A percentile compares a stretch with the other conserved stretches of the same genome.
These are phyloP conservation scores for Pasiphila rectangulata DNA, from an alignment of 2,888 invertebrate genomes.

Conservation along the genomic window DNA sequence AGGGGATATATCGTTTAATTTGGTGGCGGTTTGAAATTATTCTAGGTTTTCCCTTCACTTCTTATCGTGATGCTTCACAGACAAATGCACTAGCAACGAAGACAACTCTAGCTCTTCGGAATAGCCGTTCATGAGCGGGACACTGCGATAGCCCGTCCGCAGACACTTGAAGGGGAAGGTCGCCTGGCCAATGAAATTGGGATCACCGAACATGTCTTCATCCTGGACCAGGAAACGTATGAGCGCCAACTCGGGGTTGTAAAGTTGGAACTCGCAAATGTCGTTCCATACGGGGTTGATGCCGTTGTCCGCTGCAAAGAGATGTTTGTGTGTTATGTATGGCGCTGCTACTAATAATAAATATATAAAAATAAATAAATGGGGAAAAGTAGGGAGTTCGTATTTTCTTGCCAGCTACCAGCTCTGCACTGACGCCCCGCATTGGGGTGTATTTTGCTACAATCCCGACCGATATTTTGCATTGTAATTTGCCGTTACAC, in stretches of 20 bases:
- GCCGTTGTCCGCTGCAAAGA: slow-evolving; percentile 96
- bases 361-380: too few species aligned
- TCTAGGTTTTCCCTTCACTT: too few species aligned
- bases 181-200: slow-evolving; percentile 97
- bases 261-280: slow-evolving; percentile 89
- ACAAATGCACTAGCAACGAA: slow-evolving; percentile 88
- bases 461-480: too few species aligned
- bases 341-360: too few species aligned
- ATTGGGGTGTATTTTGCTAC: too few species aligned
- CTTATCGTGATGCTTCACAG: slow-evolving; percentile 34
- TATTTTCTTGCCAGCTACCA: too few species aligned
- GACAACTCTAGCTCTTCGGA: slow-evolving; percentile 96
- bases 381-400: too few species aligned
- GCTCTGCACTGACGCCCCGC: too few species aligned
- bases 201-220: slow-evolving; percentile 98
- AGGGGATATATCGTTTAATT: too few species aligned
- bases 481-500: too few species aligned
- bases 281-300: slow-evolving; percentile 97
- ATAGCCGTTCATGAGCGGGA: slow-evolving; percentile 92
- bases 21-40: too few species aligned
- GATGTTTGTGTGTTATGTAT: too few species aligned
- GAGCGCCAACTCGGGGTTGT: slow-evolving; percentile 91
- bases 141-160: slow-evolving; percentile 93
- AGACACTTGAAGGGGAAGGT: slow-evolving; percentile 93
- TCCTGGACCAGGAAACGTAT: slow-evolving; percentile 94